phyloP scores from a whole-genome alignment of 2,797 vertebrate species.

The Spheniscus humboldti region DNA sequence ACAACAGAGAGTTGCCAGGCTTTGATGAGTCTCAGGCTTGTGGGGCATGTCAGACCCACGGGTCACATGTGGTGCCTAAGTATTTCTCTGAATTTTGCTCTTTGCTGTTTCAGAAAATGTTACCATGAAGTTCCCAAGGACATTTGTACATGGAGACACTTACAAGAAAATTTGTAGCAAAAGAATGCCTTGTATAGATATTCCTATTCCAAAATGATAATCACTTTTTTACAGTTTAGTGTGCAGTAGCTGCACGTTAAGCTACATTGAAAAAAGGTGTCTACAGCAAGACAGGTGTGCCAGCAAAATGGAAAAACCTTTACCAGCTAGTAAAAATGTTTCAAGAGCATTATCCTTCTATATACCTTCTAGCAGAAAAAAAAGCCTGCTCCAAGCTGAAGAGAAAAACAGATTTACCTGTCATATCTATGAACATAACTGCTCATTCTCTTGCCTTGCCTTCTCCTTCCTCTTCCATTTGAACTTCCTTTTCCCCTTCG shows the following conservation, averaged over 20 bases:
- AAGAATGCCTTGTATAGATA: neutral
- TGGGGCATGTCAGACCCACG: neutral
- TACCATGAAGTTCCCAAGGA: neutral
- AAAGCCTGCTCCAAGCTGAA: neutral
- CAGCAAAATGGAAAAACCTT: neutral
- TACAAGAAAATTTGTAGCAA: neutral
- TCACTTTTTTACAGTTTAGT: neutral
- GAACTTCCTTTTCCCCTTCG: neutral
- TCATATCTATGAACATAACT: neutral
- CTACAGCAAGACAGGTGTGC: neutral
- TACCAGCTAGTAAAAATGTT: neutral
- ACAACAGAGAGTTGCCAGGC: neutral
- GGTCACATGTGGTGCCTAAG: neutral
- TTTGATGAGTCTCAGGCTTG: neutral
- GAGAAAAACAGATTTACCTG: neutral
- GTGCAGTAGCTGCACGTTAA: neutral
- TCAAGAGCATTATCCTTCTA: neutral
- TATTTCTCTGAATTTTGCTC: neutral
- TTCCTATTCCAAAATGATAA: neutral
- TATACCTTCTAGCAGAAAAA: neutral
- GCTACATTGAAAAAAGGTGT: neutral
- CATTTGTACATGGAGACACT: neutral
- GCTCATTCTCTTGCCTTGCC: neutral
- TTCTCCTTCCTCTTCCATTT: neutral
- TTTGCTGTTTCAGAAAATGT: neutral